Conservation (phyloP, 1,140 invertebrate genomes). For the Drosophila grimshawi region DNA sequence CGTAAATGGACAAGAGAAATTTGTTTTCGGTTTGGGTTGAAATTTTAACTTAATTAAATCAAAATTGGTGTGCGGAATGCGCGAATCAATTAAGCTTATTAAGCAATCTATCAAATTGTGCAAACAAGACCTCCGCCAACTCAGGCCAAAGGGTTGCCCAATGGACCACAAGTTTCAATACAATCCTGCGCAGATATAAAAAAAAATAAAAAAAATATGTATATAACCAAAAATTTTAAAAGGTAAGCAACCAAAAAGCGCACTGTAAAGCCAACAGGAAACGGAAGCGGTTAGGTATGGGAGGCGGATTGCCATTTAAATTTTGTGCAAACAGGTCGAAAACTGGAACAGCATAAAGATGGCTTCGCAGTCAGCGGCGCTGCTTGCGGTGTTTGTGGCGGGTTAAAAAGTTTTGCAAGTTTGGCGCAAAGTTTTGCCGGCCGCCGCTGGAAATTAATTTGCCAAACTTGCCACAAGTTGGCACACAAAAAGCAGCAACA, state of each 20-base stretch:
- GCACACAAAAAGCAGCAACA: constrained; percentile 34
- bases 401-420: constrained; percentile 80
- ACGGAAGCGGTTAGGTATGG: constrained; percentile 44
- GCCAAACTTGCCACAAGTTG: constrained; percentile 78
- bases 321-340: constrained; percentile 81
- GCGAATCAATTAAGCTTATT: constrained; percentile 83
- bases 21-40: constrained; percentile 12
- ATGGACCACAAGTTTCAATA: constrained; percentile 64
- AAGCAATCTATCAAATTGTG: constrained; percentile 82
- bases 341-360: constrained; percentile 81
- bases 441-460: constrained; percentile 81
- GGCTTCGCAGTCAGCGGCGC: constrained; percentile 55
- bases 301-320: constrained; percentile 68
- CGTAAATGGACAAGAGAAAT: constrained; percentile 3
- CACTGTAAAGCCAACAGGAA: constrained; percentile 67
- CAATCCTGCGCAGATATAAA: constrained; percentile 19
- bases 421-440: constrained; percentile 69
- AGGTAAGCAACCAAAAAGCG: constrained; percentile 73
- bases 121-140: constrained; percentile 51
- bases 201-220: constrained; percentile 28
- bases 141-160: constrained; percentile 45
- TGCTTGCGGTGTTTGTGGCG: constrained; percentile 75
- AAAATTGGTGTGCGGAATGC: constrained; percentile 66
- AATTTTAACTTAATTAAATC: constrained; percentile 80
- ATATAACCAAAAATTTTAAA: constrained; percentile 55